phyloP scores from a whole-genome alignment of 2,113 vertebrate species.

The Barnardius zonarius region DNA sequence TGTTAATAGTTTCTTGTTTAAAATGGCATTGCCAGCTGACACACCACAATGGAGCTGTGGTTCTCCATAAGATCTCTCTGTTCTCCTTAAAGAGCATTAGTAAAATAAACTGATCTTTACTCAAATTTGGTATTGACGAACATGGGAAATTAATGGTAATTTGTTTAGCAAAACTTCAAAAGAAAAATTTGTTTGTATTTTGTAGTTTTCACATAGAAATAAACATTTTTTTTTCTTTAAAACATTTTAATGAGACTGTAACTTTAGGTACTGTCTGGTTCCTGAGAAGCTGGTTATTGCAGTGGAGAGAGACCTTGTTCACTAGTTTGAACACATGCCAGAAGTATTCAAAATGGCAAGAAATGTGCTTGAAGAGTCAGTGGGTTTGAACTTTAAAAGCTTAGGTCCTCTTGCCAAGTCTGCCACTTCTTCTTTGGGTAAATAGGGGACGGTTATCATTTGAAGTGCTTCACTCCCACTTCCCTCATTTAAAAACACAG shows the following conservation, averaged over 20 bases:
- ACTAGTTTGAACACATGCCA: background rate
- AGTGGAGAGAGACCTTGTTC: background rate
- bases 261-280: background rate
- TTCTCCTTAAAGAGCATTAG: background rate
- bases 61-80: background rate
- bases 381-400: background rate
- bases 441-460: background rate
- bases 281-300: background rate
- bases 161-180: background rate
- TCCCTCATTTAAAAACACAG: background rate
- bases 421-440: background rate
- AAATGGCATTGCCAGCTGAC: background rate
- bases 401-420: constrained; percentile 35
- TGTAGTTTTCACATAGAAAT: background rate
- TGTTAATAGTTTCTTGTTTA: background rate
- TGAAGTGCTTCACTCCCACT: background rate
- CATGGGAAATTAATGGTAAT: background rate
- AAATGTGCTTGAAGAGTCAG: constrained; percentile 9
- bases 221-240: background rate
- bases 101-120: background rate
- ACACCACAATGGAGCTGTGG: background rate
- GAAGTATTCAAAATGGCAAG: background rate
- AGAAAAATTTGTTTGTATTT: background rate
- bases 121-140: background rate
- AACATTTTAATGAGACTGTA: background rate